A percentile compares a stretch with the other conserved stretches of the same genome.
Conservation (phyloP, 1,140 invertebrate genomes). For the fruit fly (Drosophila melanogaster) region Release_6_plus_ISO1_MT NT_033779.5:2315001-2315500, state of each 20-base stretch:
- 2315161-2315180: slow-evolving; percentile 3
- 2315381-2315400: slow-evolving; percentile 30
- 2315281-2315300: slow-evolving; percentile 54
- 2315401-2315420: slow-evolving; percentile 30
- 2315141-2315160: background rate
- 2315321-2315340: slow-evolving; percentile 21
- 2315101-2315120: slow-evolving; percentile 22
- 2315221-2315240: slow-evolving; percentile 9
- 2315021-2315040: slow-evolving; percentile 40
- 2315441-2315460: slow-evolving; percentile 52
- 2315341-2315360: slow-evolving; percentile 4
- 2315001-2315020: slow-evolving; percentile 63
- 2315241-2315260: slow-evolving; percentile 46
- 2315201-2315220: slow-evolving; percentile 14
- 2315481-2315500: slow-evolving; percentile 75
- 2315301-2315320: slow-evolving; percentile 28
- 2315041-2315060: slow-evolving; percentile 26
- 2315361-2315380: slow-evolving; percentile 3
- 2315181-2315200: background rate
- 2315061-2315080: slow-evolving; percentile 29
- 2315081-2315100: slow-evolving; percentile 5
- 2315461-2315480: slow-evolving; percentile 40
- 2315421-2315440: slow-evolving; percentile 67
- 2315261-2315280: slow-evolving; percentile 53
- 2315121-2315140: slow-evolving; percentile 22